Evolutionary conservation across 2,113 vertebrate genomes (phyloP).

Genomic region (Myiozetetes cayanensis): DNA sequence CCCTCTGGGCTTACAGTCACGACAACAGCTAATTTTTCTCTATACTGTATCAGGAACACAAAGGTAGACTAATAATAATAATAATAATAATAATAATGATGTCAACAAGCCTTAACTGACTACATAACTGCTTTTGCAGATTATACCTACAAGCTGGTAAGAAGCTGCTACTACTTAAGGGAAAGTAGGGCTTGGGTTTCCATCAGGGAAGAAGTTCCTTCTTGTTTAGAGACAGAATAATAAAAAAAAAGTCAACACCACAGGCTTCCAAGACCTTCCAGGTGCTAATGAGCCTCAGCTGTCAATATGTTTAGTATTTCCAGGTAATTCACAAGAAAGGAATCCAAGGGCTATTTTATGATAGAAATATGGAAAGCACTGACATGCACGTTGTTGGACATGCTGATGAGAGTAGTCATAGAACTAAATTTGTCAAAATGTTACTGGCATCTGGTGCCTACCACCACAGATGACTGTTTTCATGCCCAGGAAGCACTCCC

Average conservation of each 20-base stretch:
- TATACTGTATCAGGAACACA: neutral
- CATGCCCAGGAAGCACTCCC: neutral
- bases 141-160: neutral
- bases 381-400: neutral
- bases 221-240: neutral
- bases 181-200: neutral
- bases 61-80: neutral
- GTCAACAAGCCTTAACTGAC: neutral
- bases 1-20: neutral
- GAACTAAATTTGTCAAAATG: neutral
- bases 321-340: neutral
- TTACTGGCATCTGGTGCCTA: neutral
- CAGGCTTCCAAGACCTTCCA: neutral
- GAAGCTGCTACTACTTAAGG: neutral
- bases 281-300: neutral
- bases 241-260: neutral
- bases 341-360: neutral
- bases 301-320: neutral
- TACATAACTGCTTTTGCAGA: neutral
- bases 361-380: neutral
- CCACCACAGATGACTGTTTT: neutral
- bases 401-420: neutral
- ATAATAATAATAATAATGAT: neutral
- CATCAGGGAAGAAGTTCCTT: neutral
- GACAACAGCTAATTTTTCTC: neutral